Evolutionary conservation across 2,113 vertebrate species (phyloP), one percentile per base, ranked within the genome.

Genomic region (Eptesicus fuscus): DNA sequence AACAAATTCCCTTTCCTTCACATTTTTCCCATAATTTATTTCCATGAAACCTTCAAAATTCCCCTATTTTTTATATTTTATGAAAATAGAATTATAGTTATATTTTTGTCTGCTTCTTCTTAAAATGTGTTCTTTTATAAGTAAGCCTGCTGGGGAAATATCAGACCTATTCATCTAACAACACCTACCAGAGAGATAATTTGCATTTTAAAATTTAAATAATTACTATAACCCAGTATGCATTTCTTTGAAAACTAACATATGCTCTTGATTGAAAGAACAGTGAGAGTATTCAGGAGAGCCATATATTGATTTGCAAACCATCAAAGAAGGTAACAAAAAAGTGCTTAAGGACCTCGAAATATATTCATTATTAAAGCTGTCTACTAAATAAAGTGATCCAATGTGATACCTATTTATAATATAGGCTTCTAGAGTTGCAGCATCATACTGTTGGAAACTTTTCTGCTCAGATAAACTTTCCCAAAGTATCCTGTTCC

Each of bases 191-290:
- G 35, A 93, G 76, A 84, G n/a, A 67, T 71, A 79, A 90, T 84
- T 88, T 84, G 11, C 70, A 77, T 95, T 95, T 86, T 88, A 93
- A 93, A 82, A 90, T 95, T 96, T 20, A 73, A 92, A 93, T 40
- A 65, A 80, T 96, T 86, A 73, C 51, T 92, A 63, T 79, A 83
- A 90, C 13, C 17, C 14, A 80, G 17, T 70, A 92, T 95, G 3
- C 18, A 93, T 84, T 93, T 88, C 42, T 79, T 79, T 92, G 51
- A 89, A 89, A 65, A 37, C 23, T 84, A 61, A n/a, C 17, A 30
- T 22, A 63, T 69, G 28, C 4, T 71, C 51, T 94, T 97, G 88
- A 83, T 88, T 93, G 9, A 9, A 80, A 91, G 7, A 61, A n/a
- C 8, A 84, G 1, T 76, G 59, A 87, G 14, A 35, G 32, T 6